Base-by-base conservation (phyloP, 2,888 invertebrate genomes). In the Oscheius sp. region DNA sequence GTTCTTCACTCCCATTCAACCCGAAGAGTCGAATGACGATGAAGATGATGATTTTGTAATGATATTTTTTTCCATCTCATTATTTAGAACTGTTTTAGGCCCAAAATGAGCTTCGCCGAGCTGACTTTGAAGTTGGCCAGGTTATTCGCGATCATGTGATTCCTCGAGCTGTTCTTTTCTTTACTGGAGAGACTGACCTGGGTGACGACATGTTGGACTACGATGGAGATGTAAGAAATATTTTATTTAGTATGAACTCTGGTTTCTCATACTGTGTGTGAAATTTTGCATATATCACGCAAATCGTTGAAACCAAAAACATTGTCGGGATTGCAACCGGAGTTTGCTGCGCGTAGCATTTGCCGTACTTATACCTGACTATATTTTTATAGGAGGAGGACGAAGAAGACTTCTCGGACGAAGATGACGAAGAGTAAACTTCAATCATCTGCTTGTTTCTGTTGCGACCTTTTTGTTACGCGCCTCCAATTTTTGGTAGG, bases 51-150 rank as follows among this genome's bases (percentile, higher is more conserved):
- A 64, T 21, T 55, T 56, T 25, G 41, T 55, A 5, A 49, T 52
- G 16, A 29, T 1, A n/a, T 29, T 16, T 58, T 29, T 16, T 35
- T n/a, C n/a, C n/a, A 9, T 6, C 9, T 35, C 9, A 35, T 35
- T 6, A 9, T 35, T 9, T 3, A 35, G 5, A 35, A 35, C n/a
- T 18, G 13, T 79, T 73, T 68, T 49, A 75, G 89, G 95, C 96
- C 71, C 95, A 96, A 80, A 92, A 93, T 53, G 92, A 93, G 83
- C 91, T 96, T 82, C 91, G 98, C 81, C 94, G 95, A 12, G 93
- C 94, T 70, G 99, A 99, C 91, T 99, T 96, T 90, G 98, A 99
- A 91, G 94, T 99, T 89, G 99, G 99, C 2, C 98, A 99, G 91
- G 95, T 96, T 90, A 93, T 99, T 89, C 93, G 96, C 85, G 97